Base-by-base conservation (phyloP, 1,140 invertebrate genomes). In the Drosophila littoralis region DNA sequence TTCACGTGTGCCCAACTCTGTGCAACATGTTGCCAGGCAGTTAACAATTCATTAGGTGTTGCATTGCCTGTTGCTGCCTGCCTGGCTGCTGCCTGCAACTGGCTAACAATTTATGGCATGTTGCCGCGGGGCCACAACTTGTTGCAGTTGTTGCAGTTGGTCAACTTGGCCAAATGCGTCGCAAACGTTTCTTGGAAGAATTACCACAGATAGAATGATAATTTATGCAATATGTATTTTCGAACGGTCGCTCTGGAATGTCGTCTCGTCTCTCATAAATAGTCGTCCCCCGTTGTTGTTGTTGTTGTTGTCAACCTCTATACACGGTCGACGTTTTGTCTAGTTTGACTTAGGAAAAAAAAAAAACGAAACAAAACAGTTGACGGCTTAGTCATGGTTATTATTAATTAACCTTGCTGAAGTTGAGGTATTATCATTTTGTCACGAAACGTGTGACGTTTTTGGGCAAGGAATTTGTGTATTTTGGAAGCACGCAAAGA, bases 1-100 rank as follows among this genome's bases (percentile, higher is more conserved):
- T 57, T 69, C 75, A 75, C 61, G 45, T 60, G 36, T 33, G 42
- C 43, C 77, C 42, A 61, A 50, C 61, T 75, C 33, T 75, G 45
- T 64, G 57, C 61, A 75, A 71, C 76, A 79, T 79, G 76, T 76
- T 65, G 74, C 67, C 55, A 52, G 66, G 60, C 81, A 85, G 81
- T 85, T 81, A 85, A 81, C 81, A 85, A 84, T 84, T 84, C 81
- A 84, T 84, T 85, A 84, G 77, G 81, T 84, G 81, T 85, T 83
- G 68, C 80, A 55, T 63, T 54, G 46, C 35, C 38, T 59, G 9
- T 45, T 60, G 67, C 45, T 60, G 69, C 28, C 17, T 58, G 46
- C 43, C 32, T 28, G 42, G 45, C 54, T 60, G 46, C 46, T 73
- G 73, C 67, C 46, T 73, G 73, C 67, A 68, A 71, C 63, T 71